These are phyloP conservation scores for Forficula auricularia DNA, from an alignment of 1,140 invertebrate genomes.

Conservation along the genomic window DNA sequence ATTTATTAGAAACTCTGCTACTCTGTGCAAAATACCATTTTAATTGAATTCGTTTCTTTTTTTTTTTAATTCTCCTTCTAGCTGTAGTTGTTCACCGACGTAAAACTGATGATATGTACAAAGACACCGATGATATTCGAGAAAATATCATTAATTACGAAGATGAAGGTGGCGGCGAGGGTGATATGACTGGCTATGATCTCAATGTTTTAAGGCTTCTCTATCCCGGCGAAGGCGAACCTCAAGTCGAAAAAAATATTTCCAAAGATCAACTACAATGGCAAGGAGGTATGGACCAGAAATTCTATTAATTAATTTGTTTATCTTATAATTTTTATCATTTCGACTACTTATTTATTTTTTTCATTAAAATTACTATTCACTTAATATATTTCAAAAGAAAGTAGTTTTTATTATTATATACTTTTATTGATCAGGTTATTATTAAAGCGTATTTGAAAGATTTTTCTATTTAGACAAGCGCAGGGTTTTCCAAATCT, in stretches of 20 bases:
- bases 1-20: not conserved
- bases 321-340: too few species aligned
- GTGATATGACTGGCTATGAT: slow-evolving; percentile 81
- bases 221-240: slow-evolving; percentile 41
- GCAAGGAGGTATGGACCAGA: slow-evolving; percentile 21
- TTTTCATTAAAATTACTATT: too few species aligned
- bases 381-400: too few species aligned
- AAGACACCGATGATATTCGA: slow-evolving; percentile 86
- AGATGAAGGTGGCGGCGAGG: slow-evolving; percentile 91
- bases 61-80: slow-evolving; percentile 52
- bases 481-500: too few species aligned
- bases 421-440: too few species aligned
- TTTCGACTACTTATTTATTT: slow-evolving; percentile 13
- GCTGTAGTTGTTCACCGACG: slow-evolving; percentile 72
- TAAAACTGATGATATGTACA: slow-evolving; percentile 68
- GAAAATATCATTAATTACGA: slow-evolving; percentile 96
- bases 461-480: too few species aligned
- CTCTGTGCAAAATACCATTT: slow-evolving; percentile 7
- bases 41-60: slow-evolving; percentile 12
- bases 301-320: too few species aligned
- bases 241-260: slow-evolving; percentile 11
- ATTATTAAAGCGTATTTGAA: too few species aligned
- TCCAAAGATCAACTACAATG: slow-evolving; percentile 25
- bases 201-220: slow-evolving; percentile 66
- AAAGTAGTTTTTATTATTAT: too few species aligned